Evolutionary conservation across 2,113 vertebrate species (phyloP), one percentile per base, ranked within the genome.

Genomic region (Microcebus ravelobensis): DNA sequence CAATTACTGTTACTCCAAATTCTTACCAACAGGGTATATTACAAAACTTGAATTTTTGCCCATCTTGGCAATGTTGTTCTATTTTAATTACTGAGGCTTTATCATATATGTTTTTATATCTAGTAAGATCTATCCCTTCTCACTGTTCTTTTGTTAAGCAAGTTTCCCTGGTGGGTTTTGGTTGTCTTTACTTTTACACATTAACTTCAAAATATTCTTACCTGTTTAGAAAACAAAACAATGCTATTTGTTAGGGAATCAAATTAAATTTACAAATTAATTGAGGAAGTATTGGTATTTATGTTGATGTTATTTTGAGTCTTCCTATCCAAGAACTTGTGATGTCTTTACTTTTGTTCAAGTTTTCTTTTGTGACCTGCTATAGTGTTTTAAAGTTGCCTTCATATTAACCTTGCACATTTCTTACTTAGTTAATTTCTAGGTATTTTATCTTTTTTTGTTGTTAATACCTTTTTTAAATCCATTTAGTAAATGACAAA

Each of bases 171-270:
- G 36, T 5, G 94, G 55, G 39, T 93, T 94, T 85, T 36, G 36
- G 55, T 31, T 79, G 11, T 79, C 8, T 81, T 85, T 36, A 88
- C 80, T 89, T 86, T 63, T 92, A 87, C 1, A 57, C 3, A 85
- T 61, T 71, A 92, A 82, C 23, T 79, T 96, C 39, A 90, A 82
- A 96, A 71, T 87, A 45, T 83, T 39, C 12, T 86, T 94, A 77
- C 73, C 61, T 91, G 14, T 42, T 87, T 82, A 14, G 70, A 80
- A 93, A 71, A 36, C 2, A 67, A n/a, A 89, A 80, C 25, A 91
- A 55, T 65, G 3, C 12, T 83, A 94, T 61, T 70, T 92, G 5
- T 36, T 59, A 29, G 27, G 25, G 27, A 95, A 92, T 76, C 11
- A 59, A 5, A 11, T 48, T 82, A 90, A 63, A 65, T 55, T 74